These are phyloP conservation scores for Melanostoma scalare DNA, from an alignment of 2,888 invertebrate genomes.

Conservation along the genomic window DNA sequence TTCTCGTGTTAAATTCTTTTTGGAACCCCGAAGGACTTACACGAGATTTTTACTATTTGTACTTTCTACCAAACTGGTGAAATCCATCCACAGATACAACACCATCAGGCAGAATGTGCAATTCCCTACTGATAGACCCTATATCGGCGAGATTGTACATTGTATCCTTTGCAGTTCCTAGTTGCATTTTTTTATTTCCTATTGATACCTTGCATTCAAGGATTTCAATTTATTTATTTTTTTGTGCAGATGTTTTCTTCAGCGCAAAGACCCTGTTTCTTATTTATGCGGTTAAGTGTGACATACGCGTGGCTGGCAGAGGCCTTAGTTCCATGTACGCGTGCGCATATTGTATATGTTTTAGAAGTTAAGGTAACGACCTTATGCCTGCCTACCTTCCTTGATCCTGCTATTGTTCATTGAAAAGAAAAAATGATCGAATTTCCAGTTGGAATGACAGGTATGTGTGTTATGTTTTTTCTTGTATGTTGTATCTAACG, in stretches of 20 bases:
- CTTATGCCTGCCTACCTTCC: slow-evolving; percentile 8
- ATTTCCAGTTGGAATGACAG: slow-evolving; percentile 66
- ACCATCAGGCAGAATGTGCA: slow-evolving; percentile 28
- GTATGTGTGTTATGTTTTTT: slow-evolving; percentile 16
- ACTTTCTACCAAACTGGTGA: too few species aligned
- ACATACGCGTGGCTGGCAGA: slow-evolving; percentile 68
- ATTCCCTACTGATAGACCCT: slow-evolving; percentile 14
- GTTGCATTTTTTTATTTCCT: background rate
- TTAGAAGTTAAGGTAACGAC: slow-evolving; percentile 37
- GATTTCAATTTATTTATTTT: background rate
- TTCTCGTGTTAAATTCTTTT: too few species aligned
- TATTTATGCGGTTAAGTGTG: slow-evolving; percentile 33
- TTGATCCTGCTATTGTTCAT: slow-evolving; percentile 47
- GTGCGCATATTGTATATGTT: slow-evolving; percentile 47
- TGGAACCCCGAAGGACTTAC: too few species aligned
- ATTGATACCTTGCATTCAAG: background rate
- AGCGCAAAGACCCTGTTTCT: slow-evolving; percentile 18
- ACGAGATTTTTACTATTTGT: too few species aligned
- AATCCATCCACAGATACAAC: too few species aligned
- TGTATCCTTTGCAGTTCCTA: slow-evolving; percentile 20
- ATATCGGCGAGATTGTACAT: too few species aligned
- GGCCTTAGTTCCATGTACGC: slow-evolving; percentile 41
- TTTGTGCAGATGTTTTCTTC: slow-evolving; percentile 50
- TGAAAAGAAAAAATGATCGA: slow-evolving; percentile 44
- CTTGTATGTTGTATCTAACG: slow-evolving; percentile 29